Conservation (phyloP, 1,140 invertebrate species). For the Neocloeon triangulifer region DNA sequence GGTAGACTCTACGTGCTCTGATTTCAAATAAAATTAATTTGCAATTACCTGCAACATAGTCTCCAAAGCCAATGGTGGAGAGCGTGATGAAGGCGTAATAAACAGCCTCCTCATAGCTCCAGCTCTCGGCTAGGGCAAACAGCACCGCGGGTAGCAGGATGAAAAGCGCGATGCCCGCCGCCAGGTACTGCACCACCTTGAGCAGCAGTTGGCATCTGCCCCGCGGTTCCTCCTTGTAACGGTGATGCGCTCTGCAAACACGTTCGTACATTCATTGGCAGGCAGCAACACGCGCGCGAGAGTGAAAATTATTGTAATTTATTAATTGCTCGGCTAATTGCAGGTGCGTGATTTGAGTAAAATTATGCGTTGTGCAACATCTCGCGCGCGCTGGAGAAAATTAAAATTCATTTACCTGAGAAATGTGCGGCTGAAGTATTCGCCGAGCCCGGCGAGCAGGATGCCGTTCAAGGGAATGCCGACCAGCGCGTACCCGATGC, state of each 20-base stretch:
- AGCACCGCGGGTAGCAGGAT: constrained; percentile 79
- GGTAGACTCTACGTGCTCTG: too few species aligned
- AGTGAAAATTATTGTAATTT: too few species aligned
- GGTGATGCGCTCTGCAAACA: constrained; percentile 45
- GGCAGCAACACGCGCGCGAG: too few species aligned
- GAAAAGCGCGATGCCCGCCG: constrained; percentile 72
- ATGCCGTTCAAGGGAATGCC: constrained; percentile 92
- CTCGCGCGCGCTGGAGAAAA: not conserved
- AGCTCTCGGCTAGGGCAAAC: constrained; percentile 69
- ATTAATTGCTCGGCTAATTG: too few species aligned
- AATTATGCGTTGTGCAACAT: constrained; percentile 6
- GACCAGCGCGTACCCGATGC: constrained; percentile 79
- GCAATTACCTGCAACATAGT: constrained; percentile 57
- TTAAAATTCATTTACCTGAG: not conserved
- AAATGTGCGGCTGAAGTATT: constrained; percentile 47
- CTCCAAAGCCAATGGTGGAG: constrained; percentile 86
- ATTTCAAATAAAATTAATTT: not conserved
- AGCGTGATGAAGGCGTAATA: constrained; percentile 85
- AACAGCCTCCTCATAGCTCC: constrained; percentile 71
- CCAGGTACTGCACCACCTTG: constrained; percentile 53
- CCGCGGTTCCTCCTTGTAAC: constrained; percentile 41
- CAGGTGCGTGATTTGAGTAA: too few species aligned
- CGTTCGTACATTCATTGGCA: constrained; percentile 5
- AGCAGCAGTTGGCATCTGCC: constrained; percentile 39
- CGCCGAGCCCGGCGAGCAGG: constrained; percentile 50